Evolutionary conservation across 2,888 invertebrate species (phyloP).

Genomic region (Dyspetes luteomarginatus): DNA sequence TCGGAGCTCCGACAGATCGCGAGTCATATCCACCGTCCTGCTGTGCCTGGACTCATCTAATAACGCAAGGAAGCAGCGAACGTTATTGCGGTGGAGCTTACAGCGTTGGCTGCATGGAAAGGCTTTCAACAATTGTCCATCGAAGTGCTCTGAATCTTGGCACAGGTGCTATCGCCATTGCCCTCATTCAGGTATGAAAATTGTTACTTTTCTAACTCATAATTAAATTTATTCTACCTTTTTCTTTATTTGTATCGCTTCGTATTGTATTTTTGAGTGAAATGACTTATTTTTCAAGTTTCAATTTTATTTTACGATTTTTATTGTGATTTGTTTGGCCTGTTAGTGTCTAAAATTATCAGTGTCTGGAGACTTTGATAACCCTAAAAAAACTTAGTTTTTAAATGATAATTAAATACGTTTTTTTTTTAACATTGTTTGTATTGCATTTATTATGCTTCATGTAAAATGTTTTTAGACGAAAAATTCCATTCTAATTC

Average conservation of each 20-base stretch:
- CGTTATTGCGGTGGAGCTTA: conserved; percentile 69
- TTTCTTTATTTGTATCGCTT: conserved; percentile 5
- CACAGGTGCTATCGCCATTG: conserved; percentile 91
- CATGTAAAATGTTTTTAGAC: too few species aligned
- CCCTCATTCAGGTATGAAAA: conserved; percentile 88
- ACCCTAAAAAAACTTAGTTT: too few species aligned
- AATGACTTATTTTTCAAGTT: neutral
- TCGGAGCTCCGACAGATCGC: conserved; percentile 46
- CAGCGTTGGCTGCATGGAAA: conserved; percentile 86
- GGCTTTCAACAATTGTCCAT: conserved; percentile 87
- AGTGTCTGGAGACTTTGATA: too few species aligned
- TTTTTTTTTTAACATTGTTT: too few species aligned
- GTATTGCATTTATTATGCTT: too few species aligned
- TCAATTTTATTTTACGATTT: neutral
- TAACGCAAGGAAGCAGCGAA: conserved; percentile 51
- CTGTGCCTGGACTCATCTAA: conserved; percentile 82
- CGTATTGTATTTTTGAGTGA: conserved; percentile 36
- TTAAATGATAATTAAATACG: too few species aligned
- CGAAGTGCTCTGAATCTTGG: conserved; percentile 90
- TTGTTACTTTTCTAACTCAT: neutral
- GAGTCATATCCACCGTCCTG: conserved; percentile 86
- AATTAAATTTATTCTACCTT: conserved; percentile 16
- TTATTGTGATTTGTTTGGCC: too few species aligned
- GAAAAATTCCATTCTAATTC: too few species aligned
- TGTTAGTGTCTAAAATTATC: too few species aligned